Evolutionary conservation across 2,888 invertebrate species (phyloP).

Genomic region (Lumbricus terrestris): DNA sequence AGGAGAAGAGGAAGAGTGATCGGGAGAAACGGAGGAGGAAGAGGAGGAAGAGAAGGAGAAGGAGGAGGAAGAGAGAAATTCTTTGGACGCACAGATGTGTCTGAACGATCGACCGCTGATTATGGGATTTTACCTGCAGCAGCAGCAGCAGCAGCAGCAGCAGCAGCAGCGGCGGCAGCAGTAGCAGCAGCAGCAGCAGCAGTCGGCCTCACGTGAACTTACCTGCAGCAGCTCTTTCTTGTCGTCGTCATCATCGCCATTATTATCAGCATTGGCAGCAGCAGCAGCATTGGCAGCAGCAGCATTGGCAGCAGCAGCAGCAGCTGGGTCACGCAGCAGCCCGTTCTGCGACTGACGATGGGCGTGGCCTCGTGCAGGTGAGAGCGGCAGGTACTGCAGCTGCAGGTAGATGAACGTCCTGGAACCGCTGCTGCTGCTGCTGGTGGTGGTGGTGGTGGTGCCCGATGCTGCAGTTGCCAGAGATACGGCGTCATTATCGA

Average conservation of each 20-base stretch:
- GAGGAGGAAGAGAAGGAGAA: neutral
- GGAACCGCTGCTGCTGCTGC: neutral
- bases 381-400: neutral
- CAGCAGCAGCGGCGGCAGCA: neutral
- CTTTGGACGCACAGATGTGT: neutral
- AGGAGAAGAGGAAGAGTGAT: neutral
- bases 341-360: neutral
- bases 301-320: neutral
- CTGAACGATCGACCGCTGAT: neutral
- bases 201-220: neutral
- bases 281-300: neutral
- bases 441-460: no score
- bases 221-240: neutral
- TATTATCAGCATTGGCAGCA: neutral
- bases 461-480: neutral
- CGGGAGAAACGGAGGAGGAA: neutral
- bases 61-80: neutral
- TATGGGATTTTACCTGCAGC: neutral
- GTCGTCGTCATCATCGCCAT: neutral
- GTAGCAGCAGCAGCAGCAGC: neutral
- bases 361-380: neutral
- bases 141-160: neutral
- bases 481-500: neutral
- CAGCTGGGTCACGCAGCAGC: neutral
- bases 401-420: conserved; percentile 3